Percentiles rank a stretch among this genome's conserved stretches.
Evolutionary conservation across 2,113 vertebrate genomes (phyloP).

Genomic region (Sinosuthora webbiana): DNA sequence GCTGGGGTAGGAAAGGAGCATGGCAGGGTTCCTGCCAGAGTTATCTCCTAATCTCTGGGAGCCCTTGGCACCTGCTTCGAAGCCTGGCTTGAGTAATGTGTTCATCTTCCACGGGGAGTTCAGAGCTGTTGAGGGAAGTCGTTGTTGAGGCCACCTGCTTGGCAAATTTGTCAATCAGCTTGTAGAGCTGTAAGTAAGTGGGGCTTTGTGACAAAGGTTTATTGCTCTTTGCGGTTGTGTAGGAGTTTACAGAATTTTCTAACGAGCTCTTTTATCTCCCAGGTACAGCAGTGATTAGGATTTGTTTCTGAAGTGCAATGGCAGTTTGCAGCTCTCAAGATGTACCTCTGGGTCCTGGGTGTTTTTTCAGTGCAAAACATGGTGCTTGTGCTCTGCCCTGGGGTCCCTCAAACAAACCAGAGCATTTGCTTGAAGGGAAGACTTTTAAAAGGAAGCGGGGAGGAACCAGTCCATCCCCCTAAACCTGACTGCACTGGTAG

Average conservation of each 20-base stretch:
- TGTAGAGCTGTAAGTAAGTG: neutral
- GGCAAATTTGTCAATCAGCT: constrained; percentile 18
- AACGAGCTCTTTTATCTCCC: neutral
- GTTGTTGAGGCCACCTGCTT: neutral
- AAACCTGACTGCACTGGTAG: neutral
- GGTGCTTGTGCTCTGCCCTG: neutral
- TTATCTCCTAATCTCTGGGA: neutral
- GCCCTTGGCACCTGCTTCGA: constrained; percentile 17
- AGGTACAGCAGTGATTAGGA: neutral
- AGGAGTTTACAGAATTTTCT: neutral
- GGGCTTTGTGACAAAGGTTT: neutral
- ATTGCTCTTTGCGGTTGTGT: neutral
- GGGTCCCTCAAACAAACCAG: neutral
- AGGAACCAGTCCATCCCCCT: too few relatives aligned
- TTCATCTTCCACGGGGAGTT: neutral
- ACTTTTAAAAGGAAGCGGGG: neutral
- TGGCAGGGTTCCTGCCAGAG: neutral
- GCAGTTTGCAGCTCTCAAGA: neutral
- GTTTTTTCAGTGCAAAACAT: neutral
- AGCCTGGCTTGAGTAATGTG: neutral
- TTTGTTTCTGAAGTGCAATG: neutral
- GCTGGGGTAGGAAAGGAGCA: neutral
- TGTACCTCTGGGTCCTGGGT: rapidly evolving
- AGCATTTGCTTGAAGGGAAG: neutral
- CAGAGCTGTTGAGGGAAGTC: constrained; percentile 37